A percentile compares a stretch with the other conserved stretches of the same genome.
These are phyloP conservation scores for Labeo rohita DNA, from an alignment of 2,113 vertebrate species.

Conservation along the genomic window DNA sequence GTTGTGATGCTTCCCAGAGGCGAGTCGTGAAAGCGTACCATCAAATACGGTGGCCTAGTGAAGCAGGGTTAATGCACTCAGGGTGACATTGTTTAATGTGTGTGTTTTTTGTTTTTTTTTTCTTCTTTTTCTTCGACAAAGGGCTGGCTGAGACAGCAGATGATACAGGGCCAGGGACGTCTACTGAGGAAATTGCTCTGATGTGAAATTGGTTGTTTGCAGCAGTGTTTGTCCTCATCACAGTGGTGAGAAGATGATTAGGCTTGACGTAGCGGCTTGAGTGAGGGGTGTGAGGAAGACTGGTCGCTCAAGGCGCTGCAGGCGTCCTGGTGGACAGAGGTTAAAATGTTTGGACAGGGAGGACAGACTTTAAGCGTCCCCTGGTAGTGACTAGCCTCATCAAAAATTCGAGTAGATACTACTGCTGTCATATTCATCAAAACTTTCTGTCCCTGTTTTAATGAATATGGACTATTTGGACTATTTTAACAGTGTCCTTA, in stretches of 20 bases:
- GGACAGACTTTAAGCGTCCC: constrained; percentile 13
- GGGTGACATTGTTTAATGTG: not conserved
- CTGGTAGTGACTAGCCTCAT: constrained; percentile 17
- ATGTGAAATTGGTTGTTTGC: constrained; percentile 11
- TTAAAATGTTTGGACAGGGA: constrained; percentile 39
- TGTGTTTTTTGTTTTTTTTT: not conserved
- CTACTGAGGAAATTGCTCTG: not conserved
- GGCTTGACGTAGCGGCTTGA: not conserved
- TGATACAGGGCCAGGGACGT: not conserved
- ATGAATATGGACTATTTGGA: no score
- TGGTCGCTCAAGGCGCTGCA: not conserved
- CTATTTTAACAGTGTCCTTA: no score
- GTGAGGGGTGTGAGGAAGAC: constrained; percentile 21
- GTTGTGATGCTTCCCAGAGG: constrained; percentile 17
- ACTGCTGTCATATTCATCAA: constrained; percentile 1
- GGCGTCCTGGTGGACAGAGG: not conserved
- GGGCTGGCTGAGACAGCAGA: not conserved
- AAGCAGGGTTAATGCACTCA: constrained; percentile 30
- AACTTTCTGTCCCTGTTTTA: not conserved
- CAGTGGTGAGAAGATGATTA: not conserved
- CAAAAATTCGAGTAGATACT: not conserved
- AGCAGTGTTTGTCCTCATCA: constrained; percentile 14
- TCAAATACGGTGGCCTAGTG: not conserved
- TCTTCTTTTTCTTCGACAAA: no score
- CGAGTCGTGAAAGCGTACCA: constrained; percentile 8